Base-by-base conservation (phyloP, 2,888 invertebrate genomes). In the Hoplodrina ambigua region DNA sequence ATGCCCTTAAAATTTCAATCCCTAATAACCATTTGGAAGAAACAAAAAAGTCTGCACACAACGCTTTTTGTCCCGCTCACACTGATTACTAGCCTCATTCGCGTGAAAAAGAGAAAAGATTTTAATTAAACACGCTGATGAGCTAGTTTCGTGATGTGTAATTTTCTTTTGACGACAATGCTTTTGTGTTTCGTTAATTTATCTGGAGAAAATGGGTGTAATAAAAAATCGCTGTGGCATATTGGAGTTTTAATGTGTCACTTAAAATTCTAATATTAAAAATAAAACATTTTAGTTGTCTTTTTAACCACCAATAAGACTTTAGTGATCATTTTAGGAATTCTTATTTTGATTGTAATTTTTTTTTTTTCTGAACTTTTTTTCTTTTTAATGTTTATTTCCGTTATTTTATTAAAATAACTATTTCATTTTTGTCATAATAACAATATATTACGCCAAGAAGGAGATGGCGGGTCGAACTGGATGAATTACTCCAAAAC, bases 111-210 rank as follows among this genome's bases (percentile, higher is more conserved):
- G 85, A 86, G 61, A 81, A 74, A 78, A 68, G 76, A 85, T 86
- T 85, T 89, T 88, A 89, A 89, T 89, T 89, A 89, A 89, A 85
- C 83, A 81, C 79, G 74, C 82, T 85, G 84, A 84, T 85, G 88
- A 84, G 83, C 78, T 80, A 85, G 81, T 82, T 86, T 80, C 76
- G 79, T 75, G 77, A 89, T 87, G 85, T 87, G 88, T 88, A 88
- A 87, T 88, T 86, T 85, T 83, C 82, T 86, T 87, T 87, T 84
- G 85, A 87, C 82, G 81, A 79, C 69, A 79, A 79, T 72, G 80
- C 79, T 82, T 82, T 84, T 82, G 82, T 73, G 77, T 74, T 80
- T 80, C 82, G 73, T 75, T 73, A 82, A 82, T 79, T 78, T 75
- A 82, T 82, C 65, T 77, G 59, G 63, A 76, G 72, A 74, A 72